A percentile compares a stretch with the other conserved stretches of the same genome.
Conservation (phyloP, 2,888 invertebrate genomes). For the Schrankia costaestrigalis region DNA sequence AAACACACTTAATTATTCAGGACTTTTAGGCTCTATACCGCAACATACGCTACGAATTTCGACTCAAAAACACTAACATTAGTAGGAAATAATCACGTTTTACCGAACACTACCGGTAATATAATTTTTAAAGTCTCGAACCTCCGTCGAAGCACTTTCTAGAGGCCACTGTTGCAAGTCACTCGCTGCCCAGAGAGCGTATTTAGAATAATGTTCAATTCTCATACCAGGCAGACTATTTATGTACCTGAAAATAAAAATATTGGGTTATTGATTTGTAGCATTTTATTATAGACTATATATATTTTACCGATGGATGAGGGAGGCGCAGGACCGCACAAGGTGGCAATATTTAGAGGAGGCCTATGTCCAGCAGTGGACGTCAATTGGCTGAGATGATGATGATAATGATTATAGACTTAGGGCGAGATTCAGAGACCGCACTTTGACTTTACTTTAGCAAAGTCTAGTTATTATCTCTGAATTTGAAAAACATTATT, state of each 20-base stretch:
- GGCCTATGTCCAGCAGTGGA: too few relatives aligned
- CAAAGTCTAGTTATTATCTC: too few relatives aligned
- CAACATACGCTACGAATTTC: conserved; percentile 9
- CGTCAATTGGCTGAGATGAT: too few relatives aligned
- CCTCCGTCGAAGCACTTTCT: conserved; percentile 77
- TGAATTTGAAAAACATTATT: too few relatives aligned
- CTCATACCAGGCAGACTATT: conserved; percentile 40
- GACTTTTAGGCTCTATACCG: conserved; percentile 5
- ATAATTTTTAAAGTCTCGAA: conserved; percentile 26
- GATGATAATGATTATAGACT: too few relatives aligned
- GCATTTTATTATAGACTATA: too few relatives aligned
- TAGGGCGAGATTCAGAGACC: too few relatives aligned
- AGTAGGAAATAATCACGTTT: conserved; percentile 60
- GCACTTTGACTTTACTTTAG: too few relatives aligned
- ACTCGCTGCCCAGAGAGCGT: conserved; percentile 30
- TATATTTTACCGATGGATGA: too few relatives aligned
- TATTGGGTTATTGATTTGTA: too few relatives aligned
- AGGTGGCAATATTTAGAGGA: too few relatives aligned
- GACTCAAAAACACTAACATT: conserved; percentile 46
- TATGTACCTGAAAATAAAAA: conserved; percentile 40
- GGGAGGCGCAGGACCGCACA: too few relatives aligned
- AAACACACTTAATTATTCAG: conserved; percentile 2
- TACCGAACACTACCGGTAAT: conserved; percentile 30
- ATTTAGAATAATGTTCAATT: conserved; percentile 32
- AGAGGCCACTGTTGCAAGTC: conserved; percentile 41